These are phyloP conservation scores for Drosophila neonasuta DNA, from an alignment of 2,888 invertebrate genomes.

Conservation along the genomic window DNA sequence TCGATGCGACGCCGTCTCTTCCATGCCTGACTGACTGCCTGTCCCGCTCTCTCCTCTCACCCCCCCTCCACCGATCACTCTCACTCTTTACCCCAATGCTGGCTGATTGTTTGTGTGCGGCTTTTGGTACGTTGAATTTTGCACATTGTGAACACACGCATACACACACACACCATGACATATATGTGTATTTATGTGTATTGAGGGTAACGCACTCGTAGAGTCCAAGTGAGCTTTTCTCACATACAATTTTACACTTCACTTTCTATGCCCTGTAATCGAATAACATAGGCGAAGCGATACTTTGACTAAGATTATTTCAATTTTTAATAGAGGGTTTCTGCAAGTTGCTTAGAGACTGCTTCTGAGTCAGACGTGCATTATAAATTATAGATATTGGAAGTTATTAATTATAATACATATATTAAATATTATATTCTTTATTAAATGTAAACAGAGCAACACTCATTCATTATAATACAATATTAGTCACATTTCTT, in stretches of 20 bases:
- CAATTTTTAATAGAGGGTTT: too few species aligned
- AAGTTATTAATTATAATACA: too few species aligned
- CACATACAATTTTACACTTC: constrained; percentile 28
- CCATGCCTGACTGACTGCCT: constrained; percentile 46
- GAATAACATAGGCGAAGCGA: too few species aligned
- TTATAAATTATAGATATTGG: too few species aligned
- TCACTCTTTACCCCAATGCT: constrained; percentile 4
- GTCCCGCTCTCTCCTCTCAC: not conserved
- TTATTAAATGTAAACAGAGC: too few species aligned
- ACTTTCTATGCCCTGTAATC: constrained; percentile 3
- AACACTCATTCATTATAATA: too few species aligned
- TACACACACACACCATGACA: constrained; percentile 5
- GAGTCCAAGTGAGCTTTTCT: constrained; percentile 8
- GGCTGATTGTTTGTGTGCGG: constrained; percentile 61
- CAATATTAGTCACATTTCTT: too few species aligned
- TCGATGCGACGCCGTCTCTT: constrained; percentile 31
- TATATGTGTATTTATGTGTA: constrained; percentile 9
- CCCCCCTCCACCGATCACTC: not conserved
- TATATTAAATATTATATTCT: too few species aligned
- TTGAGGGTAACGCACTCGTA: constrained; percentile 5
- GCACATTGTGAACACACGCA: constrained; percentile 45
- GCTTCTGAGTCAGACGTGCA: too few species aligned
- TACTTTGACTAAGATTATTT: too few species aligned
- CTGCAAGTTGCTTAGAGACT: too few species aligned
- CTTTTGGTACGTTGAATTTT: constrained; percentile 64